Base-by-base conservation (phyloP, 2,113 vertebrate species). In the Oophaga pumilio region DNA sequence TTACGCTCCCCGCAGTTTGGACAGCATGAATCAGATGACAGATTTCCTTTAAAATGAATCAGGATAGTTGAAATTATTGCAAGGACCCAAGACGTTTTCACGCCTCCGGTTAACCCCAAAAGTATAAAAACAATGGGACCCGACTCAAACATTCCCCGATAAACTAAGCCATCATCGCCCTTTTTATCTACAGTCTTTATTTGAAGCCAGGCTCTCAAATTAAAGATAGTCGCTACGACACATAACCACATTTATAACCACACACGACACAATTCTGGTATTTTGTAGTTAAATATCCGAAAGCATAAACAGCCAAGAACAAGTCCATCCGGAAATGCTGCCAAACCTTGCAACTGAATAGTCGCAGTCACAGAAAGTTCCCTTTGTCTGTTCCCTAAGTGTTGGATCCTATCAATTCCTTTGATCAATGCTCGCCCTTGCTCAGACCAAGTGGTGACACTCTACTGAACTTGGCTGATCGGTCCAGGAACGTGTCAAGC, bases 401-500 rank as follows among this genome's bases (percentile, higher is more conserved):
- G 50, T 17, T 43, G 22, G 26, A 60, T 73, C 50, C 28, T 24
- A 82, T 87, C 77, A 26, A 43, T 50, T 33, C 68, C 52, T 80
- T 14, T 80, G 85, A 79, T 79, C 62, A 80, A 80, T 24, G 24
- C 12, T 24, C 24, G 13, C 28, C 59, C n/a, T 69, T 57, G 62
- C 69, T 49, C 53, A 73, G 50, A n/a, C 74, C 76, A 57, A 68
- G 50, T 28, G 77, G 64, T 81, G 77, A 80, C 76, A 66, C 56
- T 17, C 12, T 13, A 11, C 20, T 28, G 69, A 82, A 76, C 33
- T 88, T 76, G 80, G 77, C 68, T 73, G 43, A 20, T 64, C 49
- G 33, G 71, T 57, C 79, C 80, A 43, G 57, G 57, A 83, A 76
- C 59, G 80, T 76, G 86, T 83, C 79, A 76, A 53, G 80, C 24